Evolutionary conservation across 1,140 invertebrate genomes (phyloP).

Genomic region (Meloidogyne chitwoodi): DNA sequence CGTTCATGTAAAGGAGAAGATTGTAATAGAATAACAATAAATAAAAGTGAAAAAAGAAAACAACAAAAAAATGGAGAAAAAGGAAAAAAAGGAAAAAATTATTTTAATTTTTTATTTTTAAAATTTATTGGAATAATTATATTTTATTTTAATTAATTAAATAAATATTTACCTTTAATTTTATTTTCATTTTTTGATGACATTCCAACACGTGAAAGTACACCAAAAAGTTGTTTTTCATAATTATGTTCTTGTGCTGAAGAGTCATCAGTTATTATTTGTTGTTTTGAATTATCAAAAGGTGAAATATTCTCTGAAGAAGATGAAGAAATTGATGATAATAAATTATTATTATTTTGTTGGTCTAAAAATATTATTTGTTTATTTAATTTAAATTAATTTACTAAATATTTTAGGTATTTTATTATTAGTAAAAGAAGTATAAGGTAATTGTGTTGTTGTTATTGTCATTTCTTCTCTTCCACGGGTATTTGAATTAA

Average conservation of each 20-base stretch:
- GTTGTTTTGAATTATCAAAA: neutral
- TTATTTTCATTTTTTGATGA: neutral
- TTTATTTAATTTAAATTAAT: neutral
- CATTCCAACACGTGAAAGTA: neutral
- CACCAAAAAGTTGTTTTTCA: neutral
- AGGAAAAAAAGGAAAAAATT: neutral
- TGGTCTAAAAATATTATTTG: neutral
- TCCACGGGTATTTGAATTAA: constrained; percentile 24
- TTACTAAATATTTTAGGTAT: neutral
- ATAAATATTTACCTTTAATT: neutral
- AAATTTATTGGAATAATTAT: neutral
- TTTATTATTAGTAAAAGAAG: no score
- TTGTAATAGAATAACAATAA: neutral
- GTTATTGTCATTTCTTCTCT: neutral
- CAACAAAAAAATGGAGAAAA: neutral
- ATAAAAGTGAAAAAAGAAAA: neutral
- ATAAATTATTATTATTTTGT: neutral
- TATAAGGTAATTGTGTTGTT: neutral
- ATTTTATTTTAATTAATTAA: neutral
- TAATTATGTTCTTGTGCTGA: neutral
- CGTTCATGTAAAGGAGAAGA: neutral
- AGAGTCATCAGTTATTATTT: no score
- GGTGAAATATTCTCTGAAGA: neutral
- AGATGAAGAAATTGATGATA: neutral
- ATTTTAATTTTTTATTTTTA: neutral